A percentile compares a stretch with the other conserved stretches of the same genome.
These are phyloP conservation scores for Stichopus chloronotus DNA, from an alignment of 35 echinoderm and acorn worm genomes.

Conservation along the genomic window DNA sequence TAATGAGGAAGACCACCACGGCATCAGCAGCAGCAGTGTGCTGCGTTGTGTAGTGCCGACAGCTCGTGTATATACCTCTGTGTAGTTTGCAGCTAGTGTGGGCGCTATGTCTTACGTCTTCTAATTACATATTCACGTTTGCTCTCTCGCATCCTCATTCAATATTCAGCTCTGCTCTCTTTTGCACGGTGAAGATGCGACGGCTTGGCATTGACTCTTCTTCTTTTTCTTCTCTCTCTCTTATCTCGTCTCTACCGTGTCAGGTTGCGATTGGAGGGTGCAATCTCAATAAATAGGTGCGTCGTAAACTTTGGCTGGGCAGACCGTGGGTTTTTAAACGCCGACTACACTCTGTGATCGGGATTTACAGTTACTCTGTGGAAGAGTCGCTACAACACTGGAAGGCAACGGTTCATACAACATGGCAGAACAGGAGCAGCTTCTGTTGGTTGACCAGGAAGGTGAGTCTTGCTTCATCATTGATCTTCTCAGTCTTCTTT, in stretches of 20 bases:
- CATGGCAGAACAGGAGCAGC: slow-evolving; percentile 40
- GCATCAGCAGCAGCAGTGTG: slow-evolving; percentile 21
- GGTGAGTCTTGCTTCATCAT: slow-evolving; percentile 20
- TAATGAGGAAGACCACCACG: slow-evolving; percentile 16
- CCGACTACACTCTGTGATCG: slow-evolving; percentile 24
- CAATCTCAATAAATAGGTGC: slow-evolving; percentile 52
- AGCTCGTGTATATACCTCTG: not conserved
- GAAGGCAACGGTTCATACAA: slow-evolving; percentile 32
- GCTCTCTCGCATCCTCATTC: slow-evolving; percentile 46
- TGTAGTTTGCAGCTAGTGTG: slow-evolving; percentile 27
- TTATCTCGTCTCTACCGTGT: slow-evolving; percentile 27
- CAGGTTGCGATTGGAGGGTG: slow-evolving; percentile 53
- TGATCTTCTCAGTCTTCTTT: not conserved
- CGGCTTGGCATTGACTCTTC: slow-evolving; percentile 1
- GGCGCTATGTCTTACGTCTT: slow-evolving; percentile 11
- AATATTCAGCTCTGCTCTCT: slow-evolving; percentile 52
- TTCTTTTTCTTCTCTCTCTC: slow-evolving; percentile 12
- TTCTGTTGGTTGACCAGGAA: slow-evolving; percentile 32
- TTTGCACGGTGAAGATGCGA: slow-evolving; percentile 26
- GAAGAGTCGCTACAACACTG: slow-evolving; percentile 1
- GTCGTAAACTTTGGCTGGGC: slow-evolving; percentile 33
- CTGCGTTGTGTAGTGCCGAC: not conserved
- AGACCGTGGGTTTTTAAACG: slow-evolving; percentile 51
- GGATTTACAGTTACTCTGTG: slow-evolving; percentile 37
- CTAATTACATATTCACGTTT: slow-evolving; percentile 56